Evolutionary conservation across 35 echinoderm and acorn worm species (phyloP), one percentile per base, ranked within the genome.

Genomic region (Eucidaris tribuloides): DNA sequence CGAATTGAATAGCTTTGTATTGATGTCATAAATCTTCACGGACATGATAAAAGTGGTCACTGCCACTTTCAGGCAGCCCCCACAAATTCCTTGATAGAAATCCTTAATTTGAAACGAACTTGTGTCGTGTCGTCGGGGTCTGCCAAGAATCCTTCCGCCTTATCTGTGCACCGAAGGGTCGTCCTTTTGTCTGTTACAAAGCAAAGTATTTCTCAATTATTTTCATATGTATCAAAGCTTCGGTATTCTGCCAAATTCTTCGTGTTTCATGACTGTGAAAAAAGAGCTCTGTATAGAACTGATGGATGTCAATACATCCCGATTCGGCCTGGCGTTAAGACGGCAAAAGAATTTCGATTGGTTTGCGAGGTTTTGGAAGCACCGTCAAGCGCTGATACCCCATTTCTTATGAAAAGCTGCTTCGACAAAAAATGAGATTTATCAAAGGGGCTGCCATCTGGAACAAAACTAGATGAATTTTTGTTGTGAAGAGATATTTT

Each of bases 141-240:
- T 36, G 35, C 44, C 41, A 44, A 74, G 39, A 74, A 40, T 7
- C 68, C 68, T 74, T 74, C 44, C n/a, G n/a, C n/a, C 41, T 74
- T 74, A 41, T 74, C 41, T 74, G 68, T 33, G 35, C 68, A 40
- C 68, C 44, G 68, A 38, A 40, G 68, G 20, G 36, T 38, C 37
- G 34, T 33, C 37, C 41, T 38, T 38, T 44, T 74, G 41, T 74
- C 68, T 74, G 68, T 42, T 74, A 24, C 44, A 40, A 40, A 36
- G 68, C 68, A 74, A 44, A 44, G 68, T 74, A 44, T 74, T 74
- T 74, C 68, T 74, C 68, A 74, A 74, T 74, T 74, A 74, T 74
- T 74, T 74, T 74, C 68, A 74, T 74, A 74, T 74, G 61, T 34
- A 64, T 64, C 61, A 64, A 64, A 64, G 61, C 30, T 64, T 64